phyloP scores from a whole-genome alignment of 2,888 invertebrate species.

The Lacanobia oleracea region DNA sequence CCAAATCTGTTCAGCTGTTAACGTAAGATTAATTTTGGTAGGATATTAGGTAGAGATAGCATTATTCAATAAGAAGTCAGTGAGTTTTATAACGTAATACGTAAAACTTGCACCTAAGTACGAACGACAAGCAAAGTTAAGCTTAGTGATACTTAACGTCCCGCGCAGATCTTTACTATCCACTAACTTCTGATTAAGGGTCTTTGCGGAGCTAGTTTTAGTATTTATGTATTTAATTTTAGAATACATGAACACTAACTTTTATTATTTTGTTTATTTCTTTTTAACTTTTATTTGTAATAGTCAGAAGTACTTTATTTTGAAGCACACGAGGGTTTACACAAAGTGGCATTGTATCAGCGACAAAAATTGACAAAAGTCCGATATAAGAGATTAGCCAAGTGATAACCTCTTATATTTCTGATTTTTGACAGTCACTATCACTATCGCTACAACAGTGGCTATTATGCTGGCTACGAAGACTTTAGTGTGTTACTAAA shows the following conservation, averaged over 20 bases:
- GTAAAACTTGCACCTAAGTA: constrained; percentile 7
- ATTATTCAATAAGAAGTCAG: constrained; percentile 2
- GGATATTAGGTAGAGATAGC: background rate
- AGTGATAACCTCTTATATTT: too few species aligned
- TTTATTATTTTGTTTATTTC: too few species aligned
- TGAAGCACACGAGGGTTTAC: background rate
- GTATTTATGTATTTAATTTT: background rate
- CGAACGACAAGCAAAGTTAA: constrained; percentile 1
- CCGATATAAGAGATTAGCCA: too few species aligned
- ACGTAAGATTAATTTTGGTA: background rate
- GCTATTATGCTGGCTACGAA: too few species aligned
- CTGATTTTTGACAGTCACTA: too few species aligned
- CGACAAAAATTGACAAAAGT: too few species aligned
- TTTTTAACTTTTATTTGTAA: background rate
- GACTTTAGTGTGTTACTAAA: too few species aligned
- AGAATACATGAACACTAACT: background rate
- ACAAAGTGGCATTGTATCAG: too few species aligned
- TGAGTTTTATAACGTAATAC: constrained; percentile 5
- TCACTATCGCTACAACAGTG: too few species aligned
- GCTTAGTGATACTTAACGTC: constrained; percentile 10
- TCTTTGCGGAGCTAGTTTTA: background rate
- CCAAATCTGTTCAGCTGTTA: too few species aligned
- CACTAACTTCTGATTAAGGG: background rate
- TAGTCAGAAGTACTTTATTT: background rate
- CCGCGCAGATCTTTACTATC: constrained; percentile 2